Evolutionary conservation across 1,140 invertebrate species (phyloP).

Genomic region (Plutomurus gul): DNA sequence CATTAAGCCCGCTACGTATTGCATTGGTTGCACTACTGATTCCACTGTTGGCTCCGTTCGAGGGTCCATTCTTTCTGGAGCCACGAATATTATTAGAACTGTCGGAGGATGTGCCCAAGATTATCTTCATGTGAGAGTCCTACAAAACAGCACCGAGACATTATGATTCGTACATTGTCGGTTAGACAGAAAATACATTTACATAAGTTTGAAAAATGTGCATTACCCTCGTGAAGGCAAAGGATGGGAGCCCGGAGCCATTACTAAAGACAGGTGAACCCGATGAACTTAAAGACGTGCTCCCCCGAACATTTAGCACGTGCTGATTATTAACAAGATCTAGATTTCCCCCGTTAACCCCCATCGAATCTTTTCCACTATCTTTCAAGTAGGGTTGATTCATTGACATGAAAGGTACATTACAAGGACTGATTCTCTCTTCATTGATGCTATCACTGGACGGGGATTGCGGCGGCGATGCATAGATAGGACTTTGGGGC

Average conservation of each 20-base stretch:
- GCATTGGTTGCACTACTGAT: conserved; percentile 51
- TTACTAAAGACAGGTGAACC: conserved; percentile 45
- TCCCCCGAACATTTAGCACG: conserved; percentile 24
- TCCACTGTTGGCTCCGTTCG: conserved; percentile 41
- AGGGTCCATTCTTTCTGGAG: conserved; percentile 43
- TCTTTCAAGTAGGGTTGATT: conserved; percentile 38
- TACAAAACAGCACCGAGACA: neutral
- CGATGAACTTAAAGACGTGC: conserved; percentile 34
- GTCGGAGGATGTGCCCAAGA: conserved; percentile 67
- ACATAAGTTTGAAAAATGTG: neutral
- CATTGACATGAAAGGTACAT: conserved; percentile 29
- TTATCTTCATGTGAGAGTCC: conserved; percentile 88
- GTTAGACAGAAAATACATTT: neutral
- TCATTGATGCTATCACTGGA: conserved; percentile 65
- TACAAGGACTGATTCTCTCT: conserved; percentile 46
- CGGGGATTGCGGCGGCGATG: conserved; percentile 81
- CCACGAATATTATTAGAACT: conserved; percentile 35
- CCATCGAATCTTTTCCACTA: conserved; percentile 47
- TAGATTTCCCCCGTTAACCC: conserved; percentile 38
- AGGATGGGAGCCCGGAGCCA: conserved; percentile 37
- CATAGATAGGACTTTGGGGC: conserved; percentile 78
- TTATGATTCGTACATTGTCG: neutral
- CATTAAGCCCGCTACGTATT: conserved; percentile 52
- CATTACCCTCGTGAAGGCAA: conserved; percentile 51
- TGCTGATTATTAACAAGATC: conserved; percentile 22